phyloP scores from a whole-genome alignment of 2,113 vertebrate genomes.

The Vulpes ferrilata region DNA sequence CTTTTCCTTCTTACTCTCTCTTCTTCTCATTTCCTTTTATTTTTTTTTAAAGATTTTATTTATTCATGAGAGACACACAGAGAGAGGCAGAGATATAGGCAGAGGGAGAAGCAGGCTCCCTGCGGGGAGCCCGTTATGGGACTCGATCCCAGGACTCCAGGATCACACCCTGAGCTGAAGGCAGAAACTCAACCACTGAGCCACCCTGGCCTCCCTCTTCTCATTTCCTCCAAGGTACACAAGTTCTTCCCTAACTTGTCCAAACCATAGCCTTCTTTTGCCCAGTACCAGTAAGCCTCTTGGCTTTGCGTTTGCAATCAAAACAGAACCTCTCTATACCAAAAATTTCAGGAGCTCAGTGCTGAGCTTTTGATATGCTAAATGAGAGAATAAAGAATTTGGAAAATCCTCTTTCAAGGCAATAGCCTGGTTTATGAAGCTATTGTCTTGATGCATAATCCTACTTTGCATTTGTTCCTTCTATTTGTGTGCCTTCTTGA shows the following conservation, averaged over 20 bases:
- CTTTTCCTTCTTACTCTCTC: neutral
- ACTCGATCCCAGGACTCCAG: no score
- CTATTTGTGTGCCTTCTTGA: conserved; percentile 8
- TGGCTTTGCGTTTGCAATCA: neutral
- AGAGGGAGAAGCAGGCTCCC: no score
- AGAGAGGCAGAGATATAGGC: no score
- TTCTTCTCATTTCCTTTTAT: neutral
- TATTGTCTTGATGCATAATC: conserved; percentile 41
- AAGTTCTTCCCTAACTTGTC: neutral
- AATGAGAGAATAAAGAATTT: conserved; percentile 48
- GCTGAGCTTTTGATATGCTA: conserved; percentile 53
- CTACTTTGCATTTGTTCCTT: conserved; percentile 53
- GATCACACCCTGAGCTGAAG: no score
- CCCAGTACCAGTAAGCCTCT: neutral
- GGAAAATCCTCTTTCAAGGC: conserved; percentile 33
- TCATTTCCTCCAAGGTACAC: neutral
- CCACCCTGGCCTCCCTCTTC: neutral
- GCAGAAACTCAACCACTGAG: no score
- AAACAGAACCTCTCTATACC: neutral
- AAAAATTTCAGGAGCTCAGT: neutral
- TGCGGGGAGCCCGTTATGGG: no score
- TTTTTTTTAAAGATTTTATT: no score
- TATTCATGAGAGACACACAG: no score
- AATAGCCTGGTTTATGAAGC: conserved; percentile 50
- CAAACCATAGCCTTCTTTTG: neutral